Percentiles rank a stretch among this genome's conserved stretches.
Conservation (phyloP, 2,113 vertebrate species). For the Carassius auratus region DNA sequence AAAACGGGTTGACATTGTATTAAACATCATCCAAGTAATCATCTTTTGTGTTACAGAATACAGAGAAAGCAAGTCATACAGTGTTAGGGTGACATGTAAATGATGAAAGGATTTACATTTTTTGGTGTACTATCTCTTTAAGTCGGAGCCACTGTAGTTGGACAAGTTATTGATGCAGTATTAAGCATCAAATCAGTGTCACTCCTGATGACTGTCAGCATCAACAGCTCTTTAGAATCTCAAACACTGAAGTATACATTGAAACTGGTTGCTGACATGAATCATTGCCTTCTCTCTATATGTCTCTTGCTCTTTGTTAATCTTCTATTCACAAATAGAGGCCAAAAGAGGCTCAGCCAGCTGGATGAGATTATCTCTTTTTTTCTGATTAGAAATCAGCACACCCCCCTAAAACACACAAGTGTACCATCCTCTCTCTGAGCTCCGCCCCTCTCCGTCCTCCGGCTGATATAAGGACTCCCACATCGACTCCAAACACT, state of each 20-base stretch:
- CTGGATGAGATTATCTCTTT: constrained; percentile 71
- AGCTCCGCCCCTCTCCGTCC: constrained; percentile 45
- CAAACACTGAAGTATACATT: neutral
- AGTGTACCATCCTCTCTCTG: constrained; percentile 25
- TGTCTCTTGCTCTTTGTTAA: constrained; percentile 57
- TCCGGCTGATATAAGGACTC: constrained; percentile 59
- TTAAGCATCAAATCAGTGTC: constrained; percentile 14
- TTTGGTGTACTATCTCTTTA: neutral
- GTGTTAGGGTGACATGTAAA: neutral
- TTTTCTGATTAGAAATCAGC: constrained; percentile 76
- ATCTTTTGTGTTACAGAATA: neutral
- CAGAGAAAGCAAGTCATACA: neutral
- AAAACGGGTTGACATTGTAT: neutral
- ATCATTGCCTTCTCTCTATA: constrained; percentile 8
- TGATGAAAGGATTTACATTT: neutral
- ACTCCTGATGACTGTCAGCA: neutral
- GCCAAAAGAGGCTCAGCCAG: constrained; percentile 76
- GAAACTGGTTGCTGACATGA: neutral
- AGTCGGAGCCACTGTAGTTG: neutral
- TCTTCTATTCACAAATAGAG: constrained; percentile 78
- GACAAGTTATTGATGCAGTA: neutral
- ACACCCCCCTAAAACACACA: constrained; percentile 52
- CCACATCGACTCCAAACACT: constrained; percentile 57
- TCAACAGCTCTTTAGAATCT: too few relatives aligned
- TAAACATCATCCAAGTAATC: neutral